phyloP scores from a whole-genome alignment of 1,140 invertebrate species.

The Neodiprion pinetum region DNA sequence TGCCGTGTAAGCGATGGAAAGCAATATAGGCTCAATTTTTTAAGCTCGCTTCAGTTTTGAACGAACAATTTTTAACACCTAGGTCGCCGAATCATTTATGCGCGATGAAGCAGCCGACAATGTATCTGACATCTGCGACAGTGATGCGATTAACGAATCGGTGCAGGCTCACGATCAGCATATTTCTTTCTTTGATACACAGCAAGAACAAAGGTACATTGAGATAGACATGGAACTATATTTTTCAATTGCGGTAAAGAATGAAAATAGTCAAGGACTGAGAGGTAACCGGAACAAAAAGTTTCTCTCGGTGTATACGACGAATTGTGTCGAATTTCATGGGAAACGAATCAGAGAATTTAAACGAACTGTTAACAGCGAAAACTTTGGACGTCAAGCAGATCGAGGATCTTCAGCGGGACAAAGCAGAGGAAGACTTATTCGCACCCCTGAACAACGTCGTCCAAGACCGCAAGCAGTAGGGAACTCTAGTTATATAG shows the following conservation, averaged over 20 bases:
- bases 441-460: neutral
- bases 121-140: neutral
- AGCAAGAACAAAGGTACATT: no score
- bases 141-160: neutral
- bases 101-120: neutral
- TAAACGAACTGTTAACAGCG: neutral
- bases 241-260: no score
- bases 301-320: no score
- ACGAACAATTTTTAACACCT: neutral
- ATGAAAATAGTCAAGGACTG: no score
- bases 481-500: neutral
- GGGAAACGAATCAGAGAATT: no score
- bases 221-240: no score
- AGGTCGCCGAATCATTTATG: slow-evolving; percentile 10
- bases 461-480: neutral
- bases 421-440: neutral
- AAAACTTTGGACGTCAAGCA: neutral
- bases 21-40: neutral
- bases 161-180: neutral
- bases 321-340: no score
- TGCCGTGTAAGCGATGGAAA: neutral
- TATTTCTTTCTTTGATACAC: no score
- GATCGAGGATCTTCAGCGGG: neutral
- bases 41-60: neutral
- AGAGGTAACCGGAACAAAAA: no score